Percentiles rank a stretch among this genome's conserved stretches.
Conservation (phyloP, 2,797 vertebrate species). For the Chanos chanos region DNA sequence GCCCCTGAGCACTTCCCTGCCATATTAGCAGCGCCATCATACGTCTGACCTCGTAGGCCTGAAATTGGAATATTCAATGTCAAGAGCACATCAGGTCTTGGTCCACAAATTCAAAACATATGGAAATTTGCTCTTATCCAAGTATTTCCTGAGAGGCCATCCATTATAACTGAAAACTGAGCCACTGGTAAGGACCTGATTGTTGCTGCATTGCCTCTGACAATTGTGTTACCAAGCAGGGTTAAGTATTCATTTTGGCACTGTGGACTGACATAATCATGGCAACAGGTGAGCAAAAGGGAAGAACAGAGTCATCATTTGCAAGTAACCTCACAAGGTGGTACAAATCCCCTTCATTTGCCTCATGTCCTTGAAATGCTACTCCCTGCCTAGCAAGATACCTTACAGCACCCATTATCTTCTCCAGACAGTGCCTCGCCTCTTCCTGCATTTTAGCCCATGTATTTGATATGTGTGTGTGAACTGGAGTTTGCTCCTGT, state of each 20-base stretch:
- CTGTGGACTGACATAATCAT: no score
- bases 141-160: slow-evolving; percentile 22
- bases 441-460: not conserved
- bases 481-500: slow-evolving; percentile 16
- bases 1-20: slow-evolving; percentile 17
- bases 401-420: not conserved
- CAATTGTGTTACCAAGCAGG: no score
- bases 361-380: slow-evolving; percentile 16
- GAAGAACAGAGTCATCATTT: not conserved
- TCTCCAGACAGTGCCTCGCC: slow-evolving; percentile 7
- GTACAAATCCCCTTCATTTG: slow-evolving; percentile 8
- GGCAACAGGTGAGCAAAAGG: no score
- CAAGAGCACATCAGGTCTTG: slow-evolving; percentile 33
- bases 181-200: slow-evolving; percentile 20
- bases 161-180: slow-evolving; percentile 33
- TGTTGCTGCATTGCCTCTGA: slow-evolving; percentile 15
- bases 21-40: slow-evolving; percentile 34
- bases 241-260: no score
- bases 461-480: slow-evolving; percentile 21
- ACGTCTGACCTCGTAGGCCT: slow-evolving; percentile 27
- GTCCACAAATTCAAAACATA: no score
- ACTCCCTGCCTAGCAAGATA: slow-evolving; percentile 2
- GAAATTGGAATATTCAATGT: slow-evolving; percentile 36
- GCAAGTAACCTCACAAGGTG: slow-evolving; percentile 12
- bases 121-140: slow-evolving; percentile 19